These are phyloP conservation scores for Furnarius figulus DNA, from an alignment of 2,113 vertebrate genomes.

Conservation along the genomic window DNA sequence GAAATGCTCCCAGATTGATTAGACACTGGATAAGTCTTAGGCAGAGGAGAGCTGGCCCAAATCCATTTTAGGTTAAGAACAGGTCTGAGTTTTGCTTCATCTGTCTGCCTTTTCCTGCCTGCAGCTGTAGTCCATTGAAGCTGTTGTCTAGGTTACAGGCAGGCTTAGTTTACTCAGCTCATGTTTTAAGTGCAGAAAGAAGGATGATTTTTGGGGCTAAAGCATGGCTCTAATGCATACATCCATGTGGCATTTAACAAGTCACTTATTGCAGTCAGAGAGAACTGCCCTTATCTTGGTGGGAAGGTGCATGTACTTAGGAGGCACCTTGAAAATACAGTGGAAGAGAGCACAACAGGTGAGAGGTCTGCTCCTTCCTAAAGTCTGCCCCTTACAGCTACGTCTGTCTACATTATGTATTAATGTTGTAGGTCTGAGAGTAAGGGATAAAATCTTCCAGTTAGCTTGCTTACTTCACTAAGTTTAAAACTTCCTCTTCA, in stretches of 20 bases:
- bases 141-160: constrained; percentile 47
- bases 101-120: neutral
- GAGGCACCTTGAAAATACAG: neutral
- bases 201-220: neutral
- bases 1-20: neutral
- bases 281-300: neutral
- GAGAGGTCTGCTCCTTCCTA: neutral
- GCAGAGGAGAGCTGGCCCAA: neutral
- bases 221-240: neutral
- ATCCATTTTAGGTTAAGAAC: neutral
- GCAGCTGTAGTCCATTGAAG: neutral
- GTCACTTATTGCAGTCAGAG: neutral
- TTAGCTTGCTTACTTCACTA: neutral
- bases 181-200: neutral
- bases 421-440: neutral
- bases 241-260: neutral
- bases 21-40: neutral
- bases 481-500: neutral
- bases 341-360: neutral
- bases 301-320: neutral
- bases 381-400: neutral
- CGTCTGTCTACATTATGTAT: neutral
- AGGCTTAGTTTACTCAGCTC: neutral
- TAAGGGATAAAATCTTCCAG: neutral
- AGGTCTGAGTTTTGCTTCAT: neutral